Base-by-base conservation (phyloP, 53 echinoderm and acorn worm species). In the Echinarachnius parma region DNA sequence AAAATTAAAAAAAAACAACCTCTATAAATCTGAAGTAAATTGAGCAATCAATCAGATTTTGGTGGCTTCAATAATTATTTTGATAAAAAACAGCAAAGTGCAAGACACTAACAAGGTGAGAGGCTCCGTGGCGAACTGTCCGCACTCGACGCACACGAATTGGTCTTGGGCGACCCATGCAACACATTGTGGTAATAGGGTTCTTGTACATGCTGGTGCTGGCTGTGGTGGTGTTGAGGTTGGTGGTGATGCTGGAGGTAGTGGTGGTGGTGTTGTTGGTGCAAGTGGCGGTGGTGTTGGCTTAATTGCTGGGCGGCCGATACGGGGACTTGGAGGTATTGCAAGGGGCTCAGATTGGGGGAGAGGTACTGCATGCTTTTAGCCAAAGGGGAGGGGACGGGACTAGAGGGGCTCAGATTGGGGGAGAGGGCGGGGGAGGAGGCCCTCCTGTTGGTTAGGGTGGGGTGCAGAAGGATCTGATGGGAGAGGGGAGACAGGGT, bases 341-440 rank as follows among this genome's bases (percentile, higher is more conserved):
- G 53, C 9, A 54, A 39, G 27, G 57, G 23, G 50, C 48, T 47
- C 39, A 49, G 52, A 19, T 46, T 61, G 36, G 28, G 78, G 74
- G 76, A 32, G 37, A 53, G 60, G 48, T 20, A 14, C 45, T 42
- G 79, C 27, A 46, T 60, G 50, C 35, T 44, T n/a, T n/a, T n/a
- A n/a, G n/a, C n/a, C 13, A 64, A 64, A 35, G 78, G 55, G 27
- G 23, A 29, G 24, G 53, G 26, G 22, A 14, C 42, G 55, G 58
- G 46, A 14, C 55, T 66, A 48, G 46, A 39, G 27, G 50, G 52
- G 48, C 62, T 80, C 16, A 66, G 28, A 75, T 21, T 48, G 42
- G 84, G 63, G 62, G 84, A 37, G 72, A 69, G 33, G 44, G 74
- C 57, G 0, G 74, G 74, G 3, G 74, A 68, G n/a, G 74, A 72